These are phyloP conservation scores for Lethenteron reissneri DNA, from an alignment of 2,113 vertebrate species.

Conservation along the genomic window DNA sequence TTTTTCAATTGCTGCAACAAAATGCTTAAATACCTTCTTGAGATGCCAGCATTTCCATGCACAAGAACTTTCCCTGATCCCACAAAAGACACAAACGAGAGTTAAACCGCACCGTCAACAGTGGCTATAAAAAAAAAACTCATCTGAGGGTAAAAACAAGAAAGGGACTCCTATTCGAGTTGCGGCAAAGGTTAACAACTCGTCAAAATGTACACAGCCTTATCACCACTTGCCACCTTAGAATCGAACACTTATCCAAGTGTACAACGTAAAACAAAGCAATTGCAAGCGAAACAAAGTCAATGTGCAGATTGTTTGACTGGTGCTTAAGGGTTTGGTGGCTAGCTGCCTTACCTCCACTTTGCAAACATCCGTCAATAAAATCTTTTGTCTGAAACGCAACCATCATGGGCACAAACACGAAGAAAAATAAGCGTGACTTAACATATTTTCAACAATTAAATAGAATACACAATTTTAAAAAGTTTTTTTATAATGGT, in stretches of 20 bases:
- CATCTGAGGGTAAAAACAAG: too few relatives aligned
- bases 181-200: too few relatives aligned
- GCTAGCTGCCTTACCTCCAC: constrained; percentile 41
- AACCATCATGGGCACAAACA: too few relatives aligned
- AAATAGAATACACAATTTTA: not conserved
- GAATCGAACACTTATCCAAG: not conserved
- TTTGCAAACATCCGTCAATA: constrained; percentile 88
- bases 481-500: not conserved
- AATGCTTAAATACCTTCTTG: constrained; percentile 47
- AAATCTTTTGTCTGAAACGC: constrained; percentile 75
- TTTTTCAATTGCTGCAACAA: too few relatives aligned
- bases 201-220: too few relatives aligned
- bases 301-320: too few relatives aligned
- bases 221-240: too few relatives aligned
- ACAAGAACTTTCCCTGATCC: constrained; percentile 77
- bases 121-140: too few relatives aligned
- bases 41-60: constrained; percentile 97
- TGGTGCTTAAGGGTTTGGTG: too few relatives aligned
- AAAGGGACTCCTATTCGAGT: too few relatives aligned
- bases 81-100: constrained; percentile 10
- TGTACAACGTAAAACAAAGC: not conserved
- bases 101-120: too few relatives aligned
- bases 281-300: not conserved
- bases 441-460: constrained; percentile 9
- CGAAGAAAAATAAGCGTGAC: too few relatives aligned